phyloP scores from a whole-genome alignment of 2,888 invertebrate genomes.

The Synanthedon vespiformis region DNA sequence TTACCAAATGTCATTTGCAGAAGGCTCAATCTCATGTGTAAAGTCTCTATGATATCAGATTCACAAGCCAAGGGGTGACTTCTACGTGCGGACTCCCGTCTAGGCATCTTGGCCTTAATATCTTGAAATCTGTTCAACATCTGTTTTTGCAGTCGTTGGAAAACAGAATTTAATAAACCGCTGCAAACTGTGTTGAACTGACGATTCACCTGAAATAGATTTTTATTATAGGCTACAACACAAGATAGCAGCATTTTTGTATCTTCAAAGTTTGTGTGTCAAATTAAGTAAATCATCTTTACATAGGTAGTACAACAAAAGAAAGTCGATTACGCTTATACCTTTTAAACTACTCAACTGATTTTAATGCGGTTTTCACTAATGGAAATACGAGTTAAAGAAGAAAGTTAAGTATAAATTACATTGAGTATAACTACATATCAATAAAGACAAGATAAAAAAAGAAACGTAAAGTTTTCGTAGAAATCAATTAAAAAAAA shows the following conservation, averaged over 20 bases:
- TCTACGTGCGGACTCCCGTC: slow-evolving; percentile 89
- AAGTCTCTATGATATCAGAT: slow-evolving; percentile 92
- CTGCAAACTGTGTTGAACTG: slow-evolving; percentile 85
- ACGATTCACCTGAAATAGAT: slow-evolving; percentile 77
- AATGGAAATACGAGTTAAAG: too few relatives aligned
- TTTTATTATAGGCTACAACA: not conserved
- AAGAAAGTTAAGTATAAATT: too few relatives aligned
- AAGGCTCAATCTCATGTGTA: slow-evolving; percentile 91
- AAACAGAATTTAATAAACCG: slow-evolving; percentile 84
- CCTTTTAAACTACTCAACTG: too few relatives aligned
- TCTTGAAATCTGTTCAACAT: slow-evolving; percentile 87
- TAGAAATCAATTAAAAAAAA: not conserved
- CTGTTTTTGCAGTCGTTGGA: slow-evolving; percentile 86
- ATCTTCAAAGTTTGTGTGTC: not conserved
- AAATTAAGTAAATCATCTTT: too few relatives aligned
- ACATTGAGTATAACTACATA: too few relatives aligned
- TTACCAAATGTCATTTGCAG: slow-evolving; percentile 95
- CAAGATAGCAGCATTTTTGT: not conserved
- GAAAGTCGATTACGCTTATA: too few relatives aligned
- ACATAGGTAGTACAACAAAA: too few relatives aligned
- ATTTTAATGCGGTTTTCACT: too few relatives aligned
- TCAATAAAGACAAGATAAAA: too few relatives aligned
- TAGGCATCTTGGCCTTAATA: slow-evolving; percentile 92
- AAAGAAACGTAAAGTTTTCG: not conserved
- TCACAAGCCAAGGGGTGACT: slow-evolving; percentile 92